phyloP scores from a whole-genome alignment of 2,113 vertebrate genomes.

The Lasiurus borealis region DNA sequence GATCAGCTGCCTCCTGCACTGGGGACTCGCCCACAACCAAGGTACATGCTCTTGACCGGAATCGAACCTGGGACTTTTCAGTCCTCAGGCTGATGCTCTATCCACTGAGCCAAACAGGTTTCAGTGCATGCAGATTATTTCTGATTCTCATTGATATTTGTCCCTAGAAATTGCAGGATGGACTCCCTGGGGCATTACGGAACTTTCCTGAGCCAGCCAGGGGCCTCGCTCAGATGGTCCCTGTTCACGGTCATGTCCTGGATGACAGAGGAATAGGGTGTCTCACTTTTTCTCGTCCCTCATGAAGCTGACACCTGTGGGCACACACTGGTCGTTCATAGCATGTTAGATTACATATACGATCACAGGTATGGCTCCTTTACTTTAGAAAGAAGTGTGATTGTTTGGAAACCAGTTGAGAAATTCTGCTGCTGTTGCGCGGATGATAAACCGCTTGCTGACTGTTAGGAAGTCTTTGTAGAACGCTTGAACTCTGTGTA shows the following conservation, averaged over 20 bases:
- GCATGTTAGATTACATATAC: no score
- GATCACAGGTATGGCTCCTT: background rate
- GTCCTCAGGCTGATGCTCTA: no score
- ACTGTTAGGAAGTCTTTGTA: background rate
- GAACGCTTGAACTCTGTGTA: background rate
- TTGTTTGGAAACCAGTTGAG: background rate
- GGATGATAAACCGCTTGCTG: background rate
- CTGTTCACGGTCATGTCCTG: background rate
- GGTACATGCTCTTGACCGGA: no score
- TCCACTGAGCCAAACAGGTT: no score
- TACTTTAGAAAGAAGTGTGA: background rate
- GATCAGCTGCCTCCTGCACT: no score
- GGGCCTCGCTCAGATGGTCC: background rate
- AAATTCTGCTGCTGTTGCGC: background rate
- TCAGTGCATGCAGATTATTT: background rate
- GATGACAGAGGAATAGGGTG: background rate
- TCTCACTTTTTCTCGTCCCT: background rate
- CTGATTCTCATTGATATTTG: background rate
- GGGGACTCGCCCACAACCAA: no score
- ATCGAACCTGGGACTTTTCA: no score
- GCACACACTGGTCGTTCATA: background rate
- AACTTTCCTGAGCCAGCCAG: background rate
- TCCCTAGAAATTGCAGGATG: background rate
- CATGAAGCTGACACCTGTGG: background rate
- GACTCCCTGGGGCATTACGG: background rate